A percentile compares a stretch with the other conserved stretches of the same genome.
These are phyloP conservation scores for Anguilla obscura DNA, from an alignment of 2,797 vertebrate species.

Conservation along the genomic window DNA sequence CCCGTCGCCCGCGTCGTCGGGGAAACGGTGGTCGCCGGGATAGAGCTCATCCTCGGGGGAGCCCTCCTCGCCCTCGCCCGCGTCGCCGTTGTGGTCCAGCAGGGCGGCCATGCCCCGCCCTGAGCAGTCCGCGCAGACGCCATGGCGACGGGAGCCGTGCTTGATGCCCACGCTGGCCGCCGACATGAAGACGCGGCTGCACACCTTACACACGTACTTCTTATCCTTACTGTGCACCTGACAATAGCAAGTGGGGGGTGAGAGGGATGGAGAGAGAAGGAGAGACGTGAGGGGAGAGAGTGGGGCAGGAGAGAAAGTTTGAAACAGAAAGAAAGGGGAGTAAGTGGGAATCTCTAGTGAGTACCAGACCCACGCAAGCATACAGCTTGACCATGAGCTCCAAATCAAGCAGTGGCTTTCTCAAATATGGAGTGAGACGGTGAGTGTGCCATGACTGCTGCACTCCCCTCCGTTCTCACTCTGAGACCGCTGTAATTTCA, in stretches of 20 bases:
- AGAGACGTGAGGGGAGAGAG: neutral
- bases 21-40: slow-evolving; percentile 72
- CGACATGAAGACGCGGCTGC: slow-evolving; percentile 95
- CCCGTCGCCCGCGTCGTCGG: slow-evolving; percentile 79
- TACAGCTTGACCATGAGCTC: neutral
- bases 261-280: neutral
- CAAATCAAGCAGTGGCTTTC: neutral
- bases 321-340: neutral
- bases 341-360: neutral
- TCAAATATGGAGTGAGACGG: neutral
- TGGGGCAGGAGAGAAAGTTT: neutral
- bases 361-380: neutral
- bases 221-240: slow-evolving; percentile 99
- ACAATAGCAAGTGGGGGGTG: neutral
- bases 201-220: slow-evolving; percentile 97
- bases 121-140: slow-evolving; percentile 89
- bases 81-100: slow-evolving; percentile 80
- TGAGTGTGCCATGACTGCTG: neutral
- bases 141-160: slow-evolving; percentile 93
- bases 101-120: slow-evolving; percentile 79
- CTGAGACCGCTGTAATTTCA: slow-evolving; percentile 23
- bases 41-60: slow-evolving; percentile 89
- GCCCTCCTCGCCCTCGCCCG: slow-evolving; percentile 71
- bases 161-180: slow-evolving; percentile 97
- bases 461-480: neutral